Evolutionary conservation across 2,113 vertebrate genomes (phyloP).

Genomic region (Dendrocopos noguchii): DNA sequence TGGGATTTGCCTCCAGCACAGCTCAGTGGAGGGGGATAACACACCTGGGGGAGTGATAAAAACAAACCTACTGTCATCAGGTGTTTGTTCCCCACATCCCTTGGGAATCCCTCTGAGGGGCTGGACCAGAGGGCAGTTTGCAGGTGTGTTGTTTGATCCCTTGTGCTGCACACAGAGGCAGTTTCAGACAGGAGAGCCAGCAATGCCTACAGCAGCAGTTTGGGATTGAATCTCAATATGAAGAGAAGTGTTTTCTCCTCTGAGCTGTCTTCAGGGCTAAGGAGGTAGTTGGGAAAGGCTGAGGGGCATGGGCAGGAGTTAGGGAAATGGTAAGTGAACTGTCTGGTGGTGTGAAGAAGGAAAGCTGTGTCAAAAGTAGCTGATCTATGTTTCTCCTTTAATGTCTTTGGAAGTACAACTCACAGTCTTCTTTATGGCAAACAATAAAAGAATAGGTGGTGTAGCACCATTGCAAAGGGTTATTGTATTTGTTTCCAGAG

Average conservation of each 20-base stretch:
- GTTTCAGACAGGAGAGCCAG: background rate
- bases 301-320: background rate
- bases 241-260: background rate
- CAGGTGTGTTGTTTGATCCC: background rate
- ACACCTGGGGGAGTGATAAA: background rate
- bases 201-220: background rate
- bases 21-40: background rate
- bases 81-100: fast-evolving
- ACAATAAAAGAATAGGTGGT: conserved; percentile 57
- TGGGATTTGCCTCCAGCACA: background rate
- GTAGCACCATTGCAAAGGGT: background rate
- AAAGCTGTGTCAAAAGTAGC: background rate
- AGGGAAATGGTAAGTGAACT: background rate
- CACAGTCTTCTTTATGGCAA: background rate
- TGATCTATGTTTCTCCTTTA: background rate
- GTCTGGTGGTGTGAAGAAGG: background rate
- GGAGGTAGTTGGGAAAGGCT: background rate
- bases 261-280: background rate
- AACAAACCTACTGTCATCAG: background rate
- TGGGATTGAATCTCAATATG: fast-evolving
- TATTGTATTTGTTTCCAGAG: conserved; percentile 47
- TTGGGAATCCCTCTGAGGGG: background rate
- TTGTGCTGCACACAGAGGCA: fast-evolving
- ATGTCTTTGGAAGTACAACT: background rate
- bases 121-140: background rate